phyloP scores from a whole-genome alignment of 53 echinoderm and acorn worm genomes.

The Zoroaster sp. region DNA sequence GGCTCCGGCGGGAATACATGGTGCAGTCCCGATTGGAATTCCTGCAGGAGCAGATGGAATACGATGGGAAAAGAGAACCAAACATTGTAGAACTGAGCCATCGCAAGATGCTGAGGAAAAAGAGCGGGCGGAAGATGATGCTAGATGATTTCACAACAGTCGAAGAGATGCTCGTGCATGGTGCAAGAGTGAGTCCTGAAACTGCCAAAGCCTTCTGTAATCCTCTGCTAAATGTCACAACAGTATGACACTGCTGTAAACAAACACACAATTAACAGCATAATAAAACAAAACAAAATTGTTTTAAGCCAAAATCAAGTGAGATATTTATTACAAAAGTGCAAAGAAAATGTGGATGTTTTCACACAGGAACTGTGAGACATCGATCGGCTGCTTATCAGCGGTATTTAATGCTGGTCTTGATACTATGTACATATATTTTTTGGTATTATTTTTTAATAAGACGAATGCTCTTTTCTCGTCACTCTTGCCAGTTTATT shows the following conservation, averaged over 20 bases:
- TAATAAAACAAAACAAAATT: background rate
- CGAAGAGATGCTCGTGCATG: conserved; percentile 97
- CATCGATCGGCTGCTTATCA: background rate
- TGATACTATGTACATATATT: background rate
- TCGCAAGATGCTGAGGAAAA: conserved; percentile 82
- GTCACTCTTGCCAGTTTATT: conserved; percentile 46
- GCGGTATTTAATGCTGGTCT: background rate
- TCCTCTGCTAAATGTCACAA: conserved; percentile 94
- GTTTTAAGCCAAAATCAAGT: conserved; percentile 20
- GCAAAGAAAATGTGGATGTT: conserved; percentile 21
- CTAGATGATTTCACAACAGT: conserved; percentile 97
- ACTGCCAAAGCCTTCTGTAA: conserved; percentile 88
- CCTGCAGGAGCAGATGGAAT: conserved; percentile 88
- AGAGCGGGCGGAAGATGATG: conserved; percentile 86
- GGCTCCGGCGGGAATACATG: conserved; percentile 88
- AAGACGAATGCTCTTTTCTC: background rate
- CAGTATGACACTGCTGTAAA: conserved; percentile 68
- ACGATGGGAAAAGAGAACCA: conserved; percentile 70
- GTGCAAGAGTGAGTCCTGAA: conserved; percentile 89
- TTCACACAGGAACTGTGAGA: background rate
- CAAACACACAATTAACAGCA: background rate
- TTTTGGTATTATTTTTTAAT: background rate
- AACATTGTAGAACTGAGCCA: conserved; percentile 95
- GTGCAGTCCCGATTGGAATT: conserved; percentile 90
- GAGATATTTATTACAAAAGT: conserved; percentile 48